Evolutionary conservation across 2,113 vertebrate genomes (phyloP), one percentile per base, ranked within the genome.

Genomic region (Trichomycterus rosablanca): DNA sequence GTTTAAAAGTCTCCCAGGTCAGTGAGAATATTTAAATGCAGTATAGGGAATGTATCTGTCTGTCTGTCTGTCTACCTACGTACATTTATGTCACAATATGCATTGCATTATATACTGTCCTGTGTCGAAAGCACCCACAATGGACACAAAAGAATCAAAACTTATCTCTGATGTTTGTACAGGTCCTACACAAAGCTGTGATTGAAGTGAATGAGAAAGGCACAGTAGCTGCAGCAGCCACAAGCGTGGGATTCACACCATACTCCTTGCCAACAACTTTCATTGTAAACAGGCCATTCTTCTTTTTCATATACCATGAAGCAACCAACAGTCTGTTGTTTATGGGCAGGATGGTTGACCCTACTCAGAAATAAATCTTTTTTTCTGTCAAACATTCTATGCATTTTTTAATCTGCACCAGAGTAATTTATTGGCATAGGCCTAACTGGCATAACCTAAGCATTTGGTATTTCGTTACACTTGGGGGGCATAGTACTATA

Each of bases 251-350:
- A 79, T 90, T 93, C 7, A 86, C 49, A 2, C 84, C 88, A 19
- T 90, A 89, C 23, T 84, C 88, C 1, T 60, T 89, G 73, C 92
- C 92, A 50, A 74, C 67, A 44, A 42, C 68, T 43, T 81, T 95
- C 75, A 82, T 43, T 16, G 76, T 91, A 39, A 72, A 94, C 73
- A 81, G 80, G 34, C 94, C 93, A 0, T 94, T 95, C 70, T 89
- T 95, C 55, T 93, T 95, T 65, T 88, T 94, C 73, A 91, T 96
- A 67, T 93, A 91, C 59, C 90, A 96, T 32, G 91, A 95, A 72
- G 80, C 57, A 39, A 90, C 88, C 20, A 89, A 84, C 69, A 81
- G 80, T 34, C 74, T 97, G 62, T 68, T 95, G 6, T 97, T 97
- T 74, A 88, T 94, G 84, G 94, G 93, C 34, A 90, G 93, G 59